These are phyloP conservation scores for Scotopteryx bipunctaria DNA, from an alignment of 2,888 invertebrate species.

Conservation along the genomic window DNA sequence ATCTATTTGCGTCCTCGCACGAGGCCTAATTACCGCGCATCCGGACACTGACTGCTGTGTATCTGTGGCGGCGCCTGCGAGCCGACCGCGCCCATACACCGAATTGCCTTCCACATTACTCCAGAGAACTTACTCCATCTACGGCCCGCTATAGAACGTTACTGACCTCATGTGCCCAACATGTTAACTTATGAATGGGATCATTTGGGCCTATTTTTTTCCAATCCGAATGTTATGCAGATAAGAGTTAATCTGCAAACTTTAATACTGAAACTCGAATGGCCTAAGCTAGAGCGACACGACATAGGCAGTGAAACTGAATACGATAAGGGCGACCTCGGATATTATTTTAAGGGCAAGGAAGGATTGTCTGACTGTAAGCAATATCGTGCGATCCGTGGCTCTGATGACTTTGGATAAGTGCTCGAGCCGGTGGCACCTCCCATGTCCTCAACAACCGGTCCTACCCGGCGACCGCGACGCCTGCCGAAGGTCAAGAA, in stretches of 20 bases:
- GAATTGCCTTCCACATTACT: neutral
- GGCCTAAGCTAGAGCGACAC: no score
- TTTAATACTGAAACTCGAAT: no score
- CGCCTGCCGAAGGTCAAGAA: constrained; percentile 17
- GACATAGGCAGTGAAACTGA: no score
- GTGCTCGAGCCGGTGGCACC: neutral
- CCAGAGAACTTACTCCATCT: no score
- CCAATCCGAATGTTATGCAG: no score
- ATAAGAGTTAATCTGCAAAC: no score
- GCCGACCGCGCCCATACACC: constrained; percentile 5
- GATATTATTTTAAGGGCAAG: no score
- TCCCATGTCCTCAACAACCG: constrained; percentile 17
- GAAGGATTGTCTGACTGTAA: neutral
- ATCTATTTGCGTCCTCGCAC: constrained; percentile 26
- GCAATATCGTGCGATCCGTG: neutral
- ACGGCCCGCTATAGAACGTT: no score
- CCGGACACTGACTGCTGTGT: constrained; percentile 17
- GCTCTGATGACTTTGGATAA: constrained; percentile 15
- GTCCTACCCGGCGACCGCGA: constrained; percentile 12
- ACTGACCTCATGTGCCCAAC: no score
- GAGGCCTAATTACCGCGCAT: constrained; percentile 32
- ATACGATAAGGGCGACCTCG: no score
- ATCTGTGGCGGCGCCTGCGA: constrained; percentile 11
- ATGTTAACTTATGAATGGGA: no score
- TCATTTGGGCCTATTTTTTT: no score